phyloP scores from a whole-genome alignment of 2,797 vertebrate genomes.

The Sphenodon punctatus region DNA sequence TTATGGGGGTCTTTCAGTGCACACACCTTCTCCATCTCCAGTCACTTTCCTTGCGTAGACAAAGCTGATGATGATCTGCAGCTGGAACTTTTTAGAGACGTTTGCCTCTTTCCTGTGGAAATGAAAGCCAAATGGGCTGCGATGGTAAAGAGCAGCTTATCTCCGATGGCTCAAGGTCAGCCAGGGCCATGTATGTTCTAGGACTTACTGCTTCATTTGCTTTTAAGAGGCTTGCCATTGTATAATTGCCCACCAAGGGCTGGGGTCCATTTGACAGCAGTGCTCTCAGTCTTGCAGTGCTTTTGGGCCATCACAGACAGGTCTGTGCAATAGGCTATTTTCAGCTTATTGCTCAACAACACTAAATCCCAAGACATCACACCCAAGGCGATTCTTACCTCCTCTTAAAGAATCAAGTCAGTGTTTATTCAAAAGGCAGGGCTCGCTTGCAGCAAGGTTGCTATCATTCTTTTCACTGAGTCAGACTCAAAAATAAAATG shows the following conservation, averaged over 20 bases:
- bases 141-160: neutral
- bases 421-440: conserved; percentile 38
- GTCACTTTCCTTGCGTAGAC: neutral
- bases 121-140: conserved; percentile 16
- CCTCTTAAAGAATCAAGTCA: conserved; percentile 31
- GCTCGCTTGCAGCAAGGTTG: neutral
- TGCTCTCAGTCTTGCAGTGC: neutral
- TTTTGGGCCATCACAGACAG: conserved; percentile 31
- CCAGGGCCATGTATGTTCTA: neutral
- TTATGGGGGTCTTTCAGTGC: neutral
- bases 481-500: conserved; percentile 32
- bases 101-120: neutral
- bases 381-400: conserved; percentile 47
- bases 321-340: conserved; percentile 54
- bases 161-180: neutral
- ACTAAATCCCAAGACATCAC: conserved; percentile 7
- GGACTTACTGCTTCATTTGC: neutral
- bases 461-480: conserved; percentile 36
- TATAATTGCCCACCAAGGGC: conserved; percentile 6
- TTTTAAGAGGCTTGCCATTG: conserved; percentile 13
- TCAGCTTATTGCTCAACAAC: conserved; percentile 49
- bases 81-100: neutral
- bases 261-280: conserved; percentile 11
- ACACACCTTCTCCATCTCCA: rapidly evolving
- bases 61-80: neutral